Base-by-base conservation (phyloP, 2,113 vertebrate genomes). In the Oceanites oceanicus region DNA sequence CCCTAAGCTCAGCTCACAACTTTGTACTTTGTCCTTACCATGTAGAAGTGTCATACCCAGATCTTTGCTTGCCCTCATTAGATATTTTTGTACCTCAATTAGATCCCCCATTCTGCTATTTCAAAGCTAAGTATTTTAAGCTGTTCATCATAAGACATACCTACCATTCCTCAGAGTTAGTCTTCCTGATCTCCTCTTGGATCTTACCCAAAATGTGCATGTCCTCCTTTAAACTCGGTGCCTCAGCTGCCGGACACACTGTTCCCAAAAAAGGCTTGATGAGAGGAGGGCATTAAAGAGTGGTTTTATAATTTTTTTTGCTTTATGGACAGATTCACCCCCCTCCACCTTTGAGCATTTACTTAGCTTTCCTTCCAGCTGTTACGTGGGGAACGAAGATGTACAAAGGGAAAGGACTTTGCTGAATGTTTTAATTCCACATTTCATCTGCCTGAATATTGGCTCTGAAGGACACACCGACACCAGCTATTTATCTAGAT, bases 141-240 rank as follows among this genome's bases (percentile, higher is more conserved):
- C 94, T 86, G 88, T 67, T 96, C 91, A 85, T 96, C 76, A 34
- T 88, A 70, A 83, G 88, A 86, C 86, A 52, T 95, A 30, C 4
- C 90, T 96, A 80, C 91, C 96, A 88, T 95, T 95, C 96, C 98
- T 96, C 94, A 81, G 81, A 80, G 49, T 96, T 97, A 97, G 93
- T 92, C 95, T 96, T 88, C 84, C 80, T 94, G 93, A 76, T 84
- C 74, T 97, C 49, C 79, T 80, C 91, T 81, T 98, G 97, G 98
- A 94, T 70, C 78, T 84, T 29, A 83, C 93, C 96, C 98, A 98
- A 81, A 91, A 79, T 19, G 53, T 27, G 7, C 85, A 83, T 53
- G 86, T 95, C 91, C 85, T 90, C 92, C 94, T 95, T 95, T 94
- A 88, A 94, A 79, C 72, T 84, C 74, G 40, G 15, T 67, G 92